Evolutionary conservation across 1,140 invertebrate genomes (phyloP).

Genomic region (Lysiphlebus fabarum): DNA sequence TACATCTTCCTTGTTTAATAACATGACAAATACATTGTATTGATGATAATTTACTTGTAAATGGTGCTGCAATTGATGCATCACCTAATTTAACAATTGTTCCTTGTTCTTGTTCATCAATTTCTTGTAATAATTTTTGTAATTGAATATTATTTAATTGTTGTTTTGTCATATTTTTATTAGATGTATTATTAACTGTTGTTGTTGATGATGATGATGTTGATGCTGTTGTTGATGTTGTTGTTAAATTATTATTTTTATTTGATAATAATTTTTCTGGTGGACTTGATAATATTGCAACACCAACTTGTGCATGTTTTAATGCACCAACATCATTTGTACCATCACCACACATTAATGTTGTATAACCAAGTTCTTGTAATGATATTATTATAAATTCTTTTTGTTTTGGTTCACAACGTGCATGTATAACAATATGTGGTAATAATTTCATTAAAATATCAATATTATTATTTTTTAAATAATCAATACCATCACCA

Average conservation of each 20-base stretch:
- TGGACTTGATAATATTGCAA: conserved; percentile 84
- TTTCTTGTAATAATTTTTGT: conserved; percentile 79
- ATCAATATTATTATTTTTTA: conserved; percentile 63
- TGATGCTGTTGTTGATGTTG: conserved; percentile 16
- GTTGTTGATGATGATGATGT: conserved; percentile 11
- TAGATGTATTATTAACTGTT: conserved; percentile 32
- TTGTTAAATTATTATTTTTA: conserved; percentile 23
- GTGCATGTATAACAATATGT: conserved; percentile 84
- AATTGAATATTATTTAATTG: conserved; percentile 58
- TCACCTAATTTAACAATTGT: conserved; percentile 94
- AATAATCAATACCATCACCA: conserved; percentile 79
- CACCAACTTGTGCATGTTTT: conserved; percentile 96
- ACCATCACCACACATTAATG: conserved; percentile 99
- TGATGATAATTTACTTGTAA: conserved; percentile 96
- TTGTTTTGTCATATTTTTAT: conserved; percentile 36
- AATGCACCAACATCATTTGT: conserved; percentile 99
- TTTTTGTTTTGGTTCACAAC: conserved; percentile 96
- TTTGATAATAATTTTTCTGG: conserved; percentile 61
- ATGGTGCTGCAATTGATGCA: conserved; percentile 98
- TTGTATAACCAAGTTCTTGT: conserved; percentile 83
- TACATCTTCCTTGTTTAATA: conserved; percentile 98
- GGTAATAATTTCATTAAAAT: conserved; percentile 77
- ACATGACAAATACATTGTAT: conserved; percentile 98
- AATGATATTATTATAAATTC: conserved; percentile 90
- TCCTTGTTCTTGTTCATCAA: conserved; percentile 87